Conservation (phyloP, 2,888 invertebrate genomes). For the Venusia cambrica region DNA sequence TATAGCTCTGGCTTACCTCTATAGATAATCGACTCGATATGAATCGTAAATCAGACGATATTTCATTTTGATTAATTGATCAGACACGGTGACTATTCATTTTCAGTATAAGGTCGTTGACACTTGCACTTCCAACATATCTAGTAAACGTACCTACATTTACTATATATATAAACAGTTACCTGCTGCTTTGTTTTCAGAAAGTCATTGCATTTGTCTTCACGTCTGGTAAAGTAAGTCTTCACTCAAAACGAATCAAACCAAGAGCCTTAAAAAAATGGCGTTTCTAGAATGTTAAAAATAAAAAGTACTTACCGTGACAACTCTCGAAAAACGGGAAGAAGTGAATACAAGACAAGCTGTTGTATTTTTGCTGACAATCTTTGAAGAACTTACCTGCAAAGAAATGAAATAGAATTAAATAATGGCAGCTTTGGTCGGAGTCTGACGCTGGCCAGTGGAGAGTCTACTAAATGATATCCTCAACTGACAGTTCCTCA, state of each 20-base stretch:
- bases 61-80: conserved; percentile 46
- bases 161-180: not conserved
- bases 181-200: conserved; percentile 1
- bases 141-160: too few species aligned
- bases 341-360: not conserved
- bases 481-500: too few species aligned
- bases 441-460: too few species aligned
- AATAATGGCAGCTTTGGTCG: conserved; percentile 12
- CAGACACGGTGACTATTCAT: conserved; percentile 31
- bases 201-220: not conserved
- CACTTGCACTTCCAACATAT: too few species aligned
- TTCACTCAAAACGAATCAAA: too few species aligned
- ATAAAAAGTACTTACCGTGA: too few species aligned
- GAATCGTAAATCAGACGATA: conserved; percentile 33
- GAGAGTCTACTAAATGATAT: too few species aligned
- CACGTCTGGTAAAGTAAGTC: too few species aligned
- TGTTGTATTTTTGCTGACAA: not conserved
- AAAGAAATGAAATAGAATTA: conserved; percentile 5
- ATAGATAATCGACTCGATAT: conserved; percentile 22
- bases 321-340: too few species aligned
- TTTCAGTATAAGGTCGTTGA: conserved; percentile 17
- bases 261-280: too few species aligned
- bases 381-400: conserved; percentile 9
- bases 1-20: not conserved
- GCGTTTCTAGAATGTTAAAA: too few species aligned